A percentile compares a stretch with the other conserved stretches of the same genome.
phyloP scores from a whole-genome alignment of 2,888 invertebrate genomes.

The Quadroppia sp. region DNA sequence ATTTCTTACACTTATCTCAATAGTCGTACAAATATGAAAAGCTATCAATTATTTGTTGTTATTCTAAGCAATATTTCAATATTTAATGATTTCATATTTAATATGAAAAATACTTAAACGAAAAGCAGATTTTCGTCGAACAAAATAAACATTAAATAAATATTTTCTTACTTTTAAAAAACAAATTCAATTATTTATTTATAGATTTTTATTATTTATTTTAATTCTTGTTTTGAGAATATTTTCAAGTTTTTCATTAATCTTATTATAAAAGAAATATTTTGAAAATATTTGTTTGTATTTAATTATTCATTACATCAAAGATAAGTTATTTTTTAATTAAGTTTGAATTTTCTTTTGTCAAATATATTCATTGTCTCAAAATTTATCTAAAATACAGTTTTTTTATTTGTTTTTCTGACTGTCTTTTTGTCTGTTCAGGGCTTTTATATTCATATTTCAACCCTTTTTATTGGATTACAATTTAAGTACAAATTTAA shows the following conservation, averaged over 20 bases:
- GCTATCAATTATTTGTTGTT: constrained; percentile 21
- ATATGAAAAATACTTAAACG: neutral
- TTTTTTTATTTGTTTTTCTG: too few relatives aligned
- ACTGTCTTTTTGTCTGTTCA: too few relatives aligned
- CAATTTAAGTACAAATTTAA: neutral
- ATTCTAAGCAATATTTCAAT: constrained; percentile 7
- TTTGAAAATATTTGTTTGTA: neutral
- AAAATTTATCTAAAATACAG: too few relatives aligned
- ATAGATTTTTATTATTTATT: neutral
- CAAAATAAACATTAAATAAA: constrained; percentile 4
- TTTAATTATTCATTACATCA: neutral
- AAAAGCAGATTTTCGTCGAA: neutral
- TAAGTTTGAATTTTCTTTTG: neutral
- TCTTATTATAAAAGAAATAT: neutral
- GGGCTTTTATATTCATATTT: too few relatives aligned
- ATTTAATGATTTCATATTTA: constrained; percentile 4
- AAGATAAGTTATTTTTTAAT: neutral
- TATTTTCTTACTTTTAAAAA: neutral
- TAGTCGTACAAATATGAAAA: neutral
- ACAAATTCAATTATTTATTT: constrained; percentile 11
- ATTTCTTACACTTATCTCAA: neutral
- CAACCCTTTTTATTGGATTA: too few relatives aligned
- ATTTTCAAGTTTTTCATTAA: neutral
- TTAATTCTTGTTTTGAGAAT: neutral
- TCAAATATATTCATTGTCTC: neutral